Percentiles rank a stretch among this genome's conserved stretches.
Evolutionary conservation across 1,140 invertebrate species (phyloP).

Genomic region (Steinernema khuongi): DNA sequence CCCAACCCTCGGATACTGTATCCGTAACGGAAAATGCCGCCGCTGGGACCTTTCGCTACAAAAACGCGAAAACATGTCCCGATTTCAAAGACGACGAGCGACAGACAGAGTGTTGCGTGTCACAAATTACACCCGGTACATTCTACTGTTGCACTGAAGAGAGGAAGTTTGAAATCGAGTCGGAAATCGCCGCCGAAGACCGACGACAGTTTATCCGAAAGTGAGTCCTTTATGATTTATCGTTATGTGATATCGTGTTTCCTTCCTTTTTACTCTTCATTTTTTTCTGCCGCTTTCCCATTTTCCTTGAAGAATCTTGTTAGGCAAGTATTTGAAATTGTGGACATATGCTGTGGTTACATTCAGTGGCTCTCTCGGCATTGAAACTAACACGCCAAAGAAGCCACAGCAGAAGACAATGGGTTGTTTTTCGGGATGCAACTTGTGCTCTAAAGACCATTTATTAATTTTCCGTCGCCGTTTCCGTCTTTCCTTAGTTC

Average conservation of each 20-base stretch:
- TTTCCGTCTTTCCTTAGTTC: slow-evolving; percentile 2
- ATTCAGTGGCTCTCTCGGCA: too few relatives aligned
- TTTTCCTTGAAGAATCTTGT: too few relatives aligned
- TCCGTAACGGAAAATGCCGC: neutral
- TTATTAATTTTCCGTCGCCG: slow-evolving; percentile 7
- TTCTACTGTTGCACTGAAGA: slow-evolving; percentile 33
- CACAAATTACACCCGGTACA: slow-evolving; percentile 31
- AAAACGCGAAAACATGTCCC: slow-evolving; percentile 27
- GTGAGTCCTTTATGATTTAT: slow-evolving; percentile 26
- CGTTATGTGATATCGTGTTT: neutral
- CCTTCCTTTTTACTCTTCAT: neutral
- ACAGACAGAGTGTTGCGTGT: slow-evolving; percentile 25
- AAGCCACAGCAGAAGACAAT: neutral
- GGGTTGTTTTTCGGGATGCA: slow-evolving; percentile 1
- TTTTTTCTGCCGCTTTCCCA: too few relatives aligned
- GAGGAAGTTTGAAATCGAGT: slow-evolving; percentile 28
- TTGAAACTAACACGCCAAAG: neutral
- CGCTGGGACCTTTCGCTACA: neutral
- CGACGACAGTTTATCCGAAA: slow-evolving; percentile 26
- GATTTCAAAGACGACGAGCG: slow-evolving; percentile 31
- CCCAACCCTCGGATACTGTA: neutral
- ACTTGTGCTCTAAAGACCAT: slow-evolving; percentile 14
- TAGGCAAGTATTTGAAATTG: neutral
- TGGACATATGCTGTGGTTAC: too few relatives aligned
- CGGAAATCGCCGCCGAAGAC: slow-evolving; percentile 27